Evolutionary conservation across 2,113 vertebrate species (phyloP).

Genomic region (Chamaea fasciata): DNA sequence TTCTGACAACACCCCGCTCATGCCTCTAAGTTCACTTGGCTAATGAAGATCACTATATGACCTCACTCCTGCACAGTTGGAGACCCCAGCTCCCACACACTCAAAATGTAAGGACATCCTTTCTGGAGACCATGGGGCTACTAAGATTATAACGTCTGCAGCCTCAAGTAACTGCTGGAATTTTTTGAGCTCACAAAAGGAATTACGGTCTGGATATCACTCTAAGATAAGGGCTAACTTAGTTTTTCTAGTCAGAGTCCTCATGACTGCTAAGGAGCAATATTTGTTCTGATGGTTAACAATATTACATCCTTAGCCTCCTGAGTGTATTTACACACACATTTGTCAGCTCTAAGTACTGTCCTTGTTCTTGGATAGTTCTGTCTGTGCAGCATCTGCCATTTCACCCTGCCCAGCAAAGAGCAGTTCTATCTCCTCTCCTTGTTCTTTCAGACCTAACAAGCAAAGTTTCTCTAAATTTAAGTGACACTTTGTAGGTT

Average conservation of each 20-base stretch:
- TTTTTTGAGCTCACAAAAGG: background rate
- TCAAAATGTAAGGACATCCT: background rate
- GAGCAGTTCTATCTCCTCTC: background rate
- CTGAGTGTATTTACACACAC: background rate
- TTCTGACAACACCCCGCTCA: background rate
- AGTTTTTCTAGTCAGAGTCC: background rate
- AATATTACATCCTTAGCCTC: background rate
- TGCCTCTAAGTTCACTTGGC: background rate
- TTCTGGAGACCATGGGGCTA: background rate
- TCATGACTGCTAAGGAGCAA: background rate
- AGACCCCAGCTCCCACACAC: background rate
- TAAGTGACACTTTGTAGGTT: background rate
- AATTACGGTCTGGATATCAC: background rate
- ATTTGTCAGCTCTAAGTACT: background rate
- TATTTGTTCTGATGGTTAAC: background rate
- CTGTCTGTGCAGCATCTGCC: background rate
- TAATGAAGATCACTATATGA: background rate
- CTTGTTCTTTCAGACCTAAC: background rate
- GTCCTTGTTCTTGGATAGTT: background rate
- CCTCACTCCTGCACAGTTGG: background rate
- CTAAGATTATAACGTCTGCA: background rate
- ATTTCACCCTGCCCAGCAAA: background rate
- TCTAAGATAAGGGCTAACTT: background rate
- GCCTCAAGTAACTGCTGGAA: background rate
- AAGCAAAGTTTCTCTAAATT: background rate